Conservation (phyloP, 2,888 invertebrate genomes). For the Mesoligia furuncula region DNA sequence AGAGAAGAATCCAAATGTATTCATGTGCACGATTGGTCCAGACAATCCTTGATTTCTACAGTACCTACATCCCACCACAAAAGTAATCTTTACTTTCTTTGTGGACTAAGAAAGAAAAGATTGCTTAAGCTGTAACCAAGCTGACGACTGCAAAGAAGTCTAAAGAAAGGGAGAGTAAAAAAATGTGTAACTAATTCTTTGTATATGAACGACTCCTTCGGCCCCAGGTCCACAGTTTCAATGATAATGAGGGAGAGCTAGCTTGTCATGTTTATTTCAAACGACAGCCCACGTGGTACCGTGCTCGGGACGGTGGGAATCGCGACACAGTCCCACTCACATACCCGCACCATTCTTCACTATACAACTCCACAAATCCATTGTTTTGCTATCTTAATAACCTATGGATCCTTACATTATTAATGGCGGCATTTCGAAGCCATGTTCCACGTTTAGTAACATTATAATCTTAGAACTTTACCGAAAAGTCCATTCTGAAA, state of each 20-base stretch:
- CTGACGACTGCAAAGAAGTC: neutral
- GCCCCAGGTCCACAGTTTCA: constrained; percentile 66
- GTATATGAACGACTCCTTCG: constrained; percentile 55
- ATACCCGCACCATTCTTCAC: constrained; percentile 44
- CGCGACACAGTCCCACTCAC: constrained; percentile 57
- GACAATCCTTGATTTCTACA: neutral
- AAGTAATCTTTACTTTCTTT: neutral
- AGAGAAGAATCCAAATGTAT: neutral
- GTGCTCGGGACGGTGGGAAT: constrained; percentile 65
- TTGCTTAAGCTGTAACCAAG: neutral
- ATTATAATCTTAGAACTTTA: constrained; percentile 52
- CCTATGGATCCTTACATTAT: constrained; percentile 57
- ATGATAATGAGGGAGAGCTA: constrained; percentile 76
- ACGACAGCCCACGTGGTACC: constrained; percentile 70
- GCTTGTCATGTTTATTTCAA: constrained; percentile 73
- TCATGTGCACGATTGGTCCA: neutral
- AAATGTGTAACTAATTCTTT: constrained; percentile 15
- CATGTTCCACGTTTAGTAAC: constrained; percentile 50
- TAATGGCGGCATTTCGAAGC: constrained; percentile 46
- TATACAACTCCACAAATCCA: constrained; percentile 51
- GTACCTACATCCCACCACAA: neutral
- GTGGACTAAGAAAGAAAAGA: neutral
- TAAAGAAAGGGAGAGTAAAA: neutral
- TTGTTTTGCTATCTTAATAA: constrained; percentile 61
- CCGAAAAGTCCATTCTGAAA: constrained; percentile 38